Conservation (phyloP, 2,888 invertebrate species). For the Agriopis leucophaearia region DNA sequence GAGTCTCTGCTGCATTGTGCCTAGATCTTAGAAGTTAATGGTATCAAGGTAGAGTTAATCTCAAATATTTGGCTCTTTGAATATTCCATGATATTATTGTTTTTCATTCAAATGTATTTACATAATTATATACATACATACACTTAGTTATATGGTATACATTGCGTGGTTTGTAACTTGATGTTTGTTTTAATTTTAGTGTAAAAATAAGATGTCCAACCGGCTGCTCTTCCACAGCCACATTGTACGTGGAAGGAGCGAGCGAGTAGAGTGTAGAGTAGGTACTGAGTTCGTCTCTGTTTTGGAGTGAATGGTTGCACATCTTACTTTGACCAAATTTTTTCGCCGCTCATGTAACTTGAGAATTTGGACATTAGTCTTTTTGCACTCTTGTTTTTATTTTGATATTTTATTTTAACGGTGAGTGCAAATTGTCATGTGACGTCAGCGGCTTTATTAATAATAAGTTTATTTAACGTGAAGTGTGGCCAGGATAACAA, state of each 20-base stretch:
- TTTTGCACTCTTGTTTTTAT: constrained; percentile 60
- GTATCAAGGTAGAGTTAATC: constrained; percentile 86
- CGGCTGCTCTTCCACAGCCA: constrained; percentile 72
- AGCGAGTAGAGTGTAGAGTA: constrained; percentile 52
- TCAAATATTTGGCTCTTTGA: constrained; percentile 87
- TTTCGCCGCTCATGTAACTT: constrained; percentile 74
- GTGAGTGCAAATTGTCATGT: constrained; percentile 75
- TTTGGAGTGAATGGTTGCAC: constrained; percentile 73
- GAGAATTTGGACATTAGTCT: constrained; percentile 70
- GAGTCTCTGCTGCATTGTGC: constrained; percentile 87
- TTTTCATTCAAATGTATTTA: constrained; percentile 86
- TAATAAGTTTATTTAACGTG: constrained; percentile 81
- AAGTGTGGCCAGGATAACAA: constrained; percentile 84
- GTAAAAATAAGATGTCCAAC: constrained; percentile 83
- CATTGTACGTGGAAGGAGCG: constrained; percentile 68
- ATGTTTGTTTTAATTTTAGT: constrained; percentile 82
- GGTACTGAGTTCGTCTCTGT: constrained; percentile 26
- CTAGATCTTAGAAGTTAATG: constrained; percentile 87
- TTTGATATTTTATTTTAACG: constrained; percentile 59
- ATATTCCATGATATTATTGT: constrained; percentile 87
- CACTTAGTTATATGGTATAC: constrained; percentile 86
- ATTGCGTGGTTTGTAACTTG: constrained; percentile 86
- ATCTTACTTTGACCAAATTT: constrained; percentile 83
- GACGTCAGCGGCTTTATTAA: constrained; percentile 74
- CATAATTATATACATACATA: constrained; percentile 84